Evolutionary conservation across 2,113 vertebrate genomes (phyloP).

Genomic region (Cyprinodon tularosa): DNA sequence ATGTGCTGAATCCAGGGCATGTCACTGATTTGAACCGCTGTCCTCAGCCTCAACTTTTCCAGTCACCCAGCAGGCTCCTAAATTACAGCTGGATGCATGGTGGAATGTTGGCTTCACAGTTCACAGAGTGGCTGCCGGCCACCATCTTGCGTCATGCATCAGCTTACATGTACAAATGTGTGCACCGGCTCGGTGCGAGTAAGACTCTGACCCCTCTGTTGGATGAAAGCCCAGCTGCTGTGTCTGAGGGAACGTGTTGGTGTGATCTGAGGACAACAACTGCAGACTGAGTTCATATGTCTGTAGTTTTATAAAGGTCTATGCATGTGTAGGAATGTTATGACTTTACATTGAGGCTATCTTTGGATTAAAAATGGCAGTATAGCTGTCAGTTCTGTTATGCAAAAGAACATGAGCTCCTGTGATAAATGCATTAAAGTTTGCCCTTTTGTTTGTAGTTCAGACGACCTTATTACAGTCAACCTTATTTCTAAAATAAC

Average conservation of each 20-base stretch:
- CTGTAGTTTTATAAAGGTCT: conserved; percentile 11
- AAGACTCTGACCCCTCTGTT: conserved; percentile 40
- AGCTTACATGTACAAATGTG: conserved; percentile 54
- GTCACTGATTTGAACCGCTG: conserved; percentile 38
- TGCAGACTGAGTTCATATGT: conserved; percentile 11
- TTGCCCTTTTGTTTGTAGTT: conserved; percentile 39
- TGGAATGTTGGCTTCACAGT: conserved; percentile 65
- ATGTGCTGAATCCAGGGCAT: conserved; percentile 24
- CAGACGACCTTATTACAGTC: neutral
- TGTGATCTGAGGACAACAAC: conserved; percentile 21
- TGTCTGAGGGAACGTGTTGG: neutral
- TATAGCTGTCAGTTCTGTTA: neutral
- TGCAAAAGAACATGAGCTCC: conserved; percentile 11
- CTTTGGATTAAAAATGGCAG: conserved; percentile 15
- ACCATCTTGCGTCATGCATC: conserved; percentile 37
- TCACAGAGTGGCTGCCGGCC: conserved; percentile 56
- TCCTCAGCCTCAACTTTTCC: conserved; percentile 37
- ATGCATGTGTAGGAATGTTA: conserved; percentile 19
- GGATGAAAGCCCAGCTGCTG: conserved; percentile 41
- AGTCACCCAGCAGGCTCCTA: conserved; percentile 51
- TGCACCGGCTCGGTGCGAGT: conserved; percentile 33
- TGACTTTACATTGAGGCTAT: conserved; percentile 14
- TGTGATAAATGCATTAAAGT: neutral
- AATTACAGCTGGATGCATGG: conserved; percentile 57
- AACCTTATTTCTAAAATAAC: conserved; percentile 34